Evolutionary conservation across 2,888 invertebrate species (phyloP).

Genomic region (Cataglyphis livida): DNA sequence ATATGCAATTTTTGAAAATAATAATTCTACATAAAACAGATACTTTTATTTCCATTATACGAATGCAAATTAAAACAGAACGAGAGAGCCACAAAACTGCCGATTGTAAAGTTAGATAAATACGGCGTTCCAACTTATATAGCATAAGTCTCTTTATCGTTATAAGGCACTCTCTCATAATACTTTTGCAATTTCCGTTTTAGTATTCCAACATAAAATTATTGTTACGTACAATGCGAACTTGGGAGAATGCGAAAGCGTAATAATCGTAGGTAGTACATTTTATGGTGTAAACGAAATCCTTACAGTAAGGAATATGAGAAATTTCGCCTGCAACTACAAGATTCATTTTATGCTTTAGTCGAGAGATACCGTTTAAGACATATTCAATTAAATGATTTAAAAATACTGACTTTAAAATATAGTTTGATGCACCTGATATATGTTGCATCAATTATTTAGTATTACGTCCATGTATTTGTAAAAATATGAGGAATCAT

Average conservation of each 20-base stretch:
- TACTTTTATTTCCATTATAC: conserved; percentile 1
- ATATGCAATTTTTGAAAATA: background rate
- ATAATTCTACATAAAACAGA: background rate
- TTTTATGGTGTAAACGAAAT: conserved; percentile 39
- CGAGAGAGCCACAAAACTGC: background rate
- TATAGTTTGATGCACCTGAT: background rate
- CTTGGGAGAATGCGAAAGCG: conserved; percentile 17
- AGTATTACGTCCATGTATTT: background rate
- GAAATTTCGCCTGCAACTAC: background rate
- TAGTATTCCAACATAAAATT: conserved; percentile 45
- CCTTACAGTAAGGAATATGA: conserved; percentile 25
- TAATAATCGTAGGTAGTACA: conserved; percentile 32
- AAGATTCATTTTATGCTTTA: background rate
- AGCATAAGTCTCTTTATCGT: conserved; percentile 49
- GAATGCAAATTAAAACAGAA: conserved; percentile 1
- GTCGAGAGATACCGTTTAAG: background rate
- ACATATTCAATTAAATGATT: background rate
- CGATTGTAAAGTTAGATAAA: conserved; percentile 40
- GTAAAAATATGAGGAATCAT: background rate
- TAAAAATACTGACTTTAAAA: background rate
- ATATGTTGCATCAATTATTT: background rate
- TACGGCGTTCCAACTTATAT: conserved; percentile 36
- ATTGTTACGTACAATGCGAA: conserved; percentile 41
- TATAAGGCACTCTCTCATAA: conserved; percentile 16
- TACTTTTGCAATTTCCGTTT: conserved; percentile 33